These are phyloP conservation scores for Synaphobranchus kaupii DNA, from an alignment of 2,797 vertebrate species.

Conservation along the genomic window DNA sequence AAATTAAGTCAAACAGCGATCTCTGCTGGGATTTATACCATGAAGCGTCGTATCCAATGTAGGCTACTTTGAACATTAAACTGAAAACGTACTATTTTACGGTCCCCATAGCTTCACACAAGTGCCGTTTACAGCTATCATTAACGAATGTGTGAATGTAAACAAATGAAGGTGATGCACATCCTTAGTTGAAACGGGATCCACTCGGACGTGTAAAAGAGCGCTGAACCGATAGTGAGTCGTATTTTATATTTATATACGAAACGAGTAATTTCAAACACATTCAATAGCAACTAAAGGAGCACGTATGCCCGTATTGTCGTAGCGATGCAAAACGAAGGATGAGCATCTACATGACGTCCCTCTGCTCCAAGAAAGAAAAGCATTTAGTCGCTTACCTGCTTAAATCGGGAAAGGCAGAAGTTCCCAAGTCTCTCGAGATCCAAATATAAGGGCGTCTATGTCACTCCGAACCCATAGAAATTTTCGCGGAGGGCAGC, in stretches of 20 bases:
- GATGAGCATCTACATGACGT: constrained; percentile 29
- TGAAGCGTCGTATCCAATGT: not conserved
- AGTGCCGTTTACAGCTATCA: constrained; percentile 2
- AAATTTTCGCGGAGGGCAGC: constrained; percentile 54
- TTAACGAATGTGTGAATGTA: constrained; percentile 15
- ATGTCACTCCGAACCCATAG: constrained; percentile 62
- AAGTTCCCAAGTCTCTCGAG: constrained; percentile 57
- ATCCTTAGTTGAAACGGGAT: not conserved
- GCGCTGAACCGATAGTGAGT: not conserved
- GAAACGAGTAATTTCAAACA: not conserved
- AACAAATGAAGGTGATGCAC: not conserved
- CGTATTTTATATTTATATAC: not conserved
- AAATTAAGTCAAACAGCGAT: constrained; percentile 15
- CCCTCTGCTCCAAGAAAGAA: constrained; percentile 34
- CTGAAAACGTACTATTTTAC: not conserved
- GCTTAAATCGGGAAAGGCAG: constrained; percentile 54
- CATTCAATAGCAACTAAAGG: constrained; percentile 39
- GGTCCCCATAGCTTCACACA: constrained; percentile 21
- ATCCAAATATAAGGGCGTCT: constrained; percentile 55
- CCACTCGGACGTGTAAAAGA: not conserved
- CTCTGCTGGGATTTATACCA: not conserved
- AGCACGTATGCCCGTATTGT: constrained; percentile 18
- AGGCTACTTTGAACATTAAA: constrained; percentile 14
- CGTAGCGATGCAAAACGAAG: constrained; percentile 38
- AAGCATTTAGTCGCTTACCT: constrained; percentile 65